Conservation (phyloP, 2,797 vertebrate genomes). For the Semotilus atromaculatus region DNA sequence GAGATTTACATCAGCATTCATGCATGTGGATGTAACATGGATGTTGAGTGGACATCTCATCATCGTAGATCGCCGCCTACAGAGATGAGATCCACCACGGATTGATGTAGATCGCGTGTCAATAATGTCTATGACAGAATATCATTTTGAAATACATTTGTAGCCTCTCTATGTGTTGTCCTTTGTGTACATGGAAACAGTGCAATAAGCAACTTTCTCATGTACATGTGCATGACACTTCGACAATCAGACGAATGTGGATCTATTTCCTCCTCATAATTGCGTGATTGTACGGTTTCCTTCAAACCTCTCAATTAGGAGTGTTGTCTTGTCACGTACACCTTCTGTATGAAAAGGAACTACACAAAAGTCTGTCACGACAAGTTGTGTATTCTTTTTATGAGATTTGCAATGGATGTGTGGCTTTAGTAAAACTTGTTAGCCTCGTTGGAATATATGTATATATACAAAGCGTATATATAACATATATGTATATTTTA, state of each 20-base stretch:
- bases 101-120: slow-evolving; percentile 54
- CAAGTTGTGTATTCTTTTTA: slow-evolving; percentile 86
- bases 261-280: slow-evolving; percentile 51
- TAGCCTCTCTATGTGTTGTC: slow-evolving; percentile 91
- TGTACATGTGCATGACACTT: slow-evolving; percentile 92
- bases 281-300: slow-evolving; percentile 50
- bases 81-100: slow-evolving; percentile 11
- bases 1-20: slow-evolving; percentile 32
- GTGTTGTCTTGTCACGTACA: slow-evolving; percentile 62
- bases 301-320: slow-evolving; percentile 64
- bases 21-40: slow-evolving; percentile 1
- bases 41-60: slow-evolving; percentile 22
- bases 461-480: slow-evolving; percentile 76
- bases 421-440: slow-evolving; percentile 69
- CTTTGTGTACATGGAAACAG: slow-evolving; percentile 94
- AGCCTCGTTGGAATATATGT: slow-evolving; percentile 74
- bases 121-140: slow-evolving; percentile 79
- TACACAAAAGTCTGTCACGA: slow-evolving; percentile 81
- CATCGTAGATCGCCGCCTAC: not conserved
- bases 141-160: slow-evolving; percentile 99
- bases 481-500: slow-evolving; percentile 71
- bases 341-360: slow-evolving; percentile 76
- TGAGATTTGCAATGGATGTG: slow-evolving; percentile 87
- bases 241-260: slow-evolving; percentile 73
- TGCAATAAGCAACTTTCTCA: slow-evolving; percentile 90